These are phyloP conservation scores for Polymixis flavicincta DNA, from an alignment of 2,888 invertebrate species.

Conservation along the genomic window DNA sequence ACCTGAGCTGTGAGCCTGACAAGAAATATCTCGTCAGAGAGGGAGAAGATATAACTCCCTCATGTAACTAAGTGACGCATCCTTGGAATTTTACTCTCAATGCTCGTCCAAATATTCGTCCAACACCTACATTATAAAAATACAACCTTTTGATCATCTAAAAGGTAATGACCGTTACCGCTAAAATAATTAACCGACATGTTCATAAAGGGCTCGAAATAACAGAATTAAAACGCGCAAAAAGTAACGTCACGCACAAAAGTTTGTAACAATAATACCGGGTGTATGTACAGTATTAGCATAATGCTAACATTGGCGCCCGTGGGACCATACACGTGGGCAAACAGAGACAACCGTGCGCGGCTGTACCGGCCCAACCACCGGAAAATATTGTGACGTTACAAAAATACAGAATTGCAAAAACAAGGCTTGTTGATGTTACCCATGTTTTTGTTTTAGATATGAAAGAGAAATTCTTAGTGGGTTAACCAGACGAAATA, in stretches of 20 bases:
- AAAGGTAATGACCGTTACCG: slow-evolving; percentile 29
- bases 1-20: too few relatives aligned
- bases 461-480: slow-evolving; percentile 57
- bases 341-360: slow-evolving; percentile 77
- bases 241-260: slow-evolving; percentile 76
- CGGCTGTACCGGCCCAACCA: slow-evolving; percentile 65
- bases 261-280: slow-evolving; percentile 79
- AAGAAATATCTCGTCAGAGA: too few relatives aligned
- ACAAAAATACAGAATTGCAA: slow-evolving; percentile 65
- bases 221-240: slow-evolving; percentile 64
- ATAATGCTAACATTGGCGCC: slow-evolving; percentile 83
- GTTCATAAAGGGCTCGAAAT: slow-evolving; percentile 52
- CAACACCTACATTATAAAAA: background rate
- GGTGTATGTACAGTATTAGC: slow-evolving; percentile 83
- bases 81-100: too few relatives aligned
- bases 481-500: slow-evolving; percentile 51
- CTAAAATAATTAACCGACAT: slow-evolving; percentile 52
- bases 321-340: slow-evolving; percentile 86
- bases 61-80: too few relatives aligned
- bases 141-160: slow-evolving; percentile 19
- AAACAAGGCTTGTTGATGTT: slow-evolving; percentile 56
- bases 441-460: slow-evolving; percentile 64
- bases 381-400: slow-evolving; percentile 66
- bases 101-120: too few relatives aligned
- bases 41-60: too few relatives aligned